These are phyloP conservation scores for Sarcophaga peregrina DNA, from an alignment of 1,140 invertebrate species.

Conservation along the genomic window DNA sequence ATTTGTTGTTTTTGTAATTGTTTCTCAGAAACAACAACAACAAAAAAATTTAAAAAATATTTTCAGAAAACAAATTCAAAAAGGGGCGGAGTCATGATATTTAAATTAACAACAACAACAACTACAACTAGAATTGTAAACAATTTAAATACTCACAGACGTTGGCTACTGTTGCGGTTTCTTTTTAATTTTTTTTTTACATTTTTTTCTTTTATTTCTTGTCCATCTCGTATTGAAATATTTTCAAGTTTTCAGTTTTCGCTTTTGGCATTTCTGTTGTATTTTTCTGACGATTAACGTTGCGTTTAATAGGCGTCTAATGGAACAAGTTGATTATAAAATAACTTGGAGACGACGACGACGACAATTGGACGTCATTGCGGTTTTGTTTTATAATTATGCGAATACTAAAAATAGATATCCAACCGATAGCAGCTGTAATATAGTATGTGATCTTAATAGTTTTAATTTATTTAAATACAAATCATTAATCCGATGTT, in stretches of 20 bases:
- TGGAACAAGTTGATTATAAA: constrained; percentile 8
- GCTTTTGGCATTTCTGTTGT: not conserved
- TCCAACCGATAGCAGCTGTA: too few relatives aligned
- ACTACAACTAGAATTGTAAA: not conserved
- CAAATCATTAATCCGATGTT: too few relatives aligned
- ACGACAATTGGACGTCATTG: too few relatives aligned
- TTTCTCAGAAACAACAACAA: too few relatives aligned
- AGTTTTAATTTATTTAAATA: too few relatives aligned
- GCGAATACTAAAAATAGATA: too few relatives aligned
- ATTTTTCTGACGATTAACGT: not conserved
- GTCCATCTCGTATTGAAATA: not conserved
- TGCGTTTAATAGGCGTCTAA: constrained; percentile 16
- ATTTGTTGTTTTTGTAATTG: too few relatives aligned
- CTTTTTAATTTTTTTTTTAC: too few relatives aligned
- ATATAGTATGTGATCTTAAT: too few relatives aligned
- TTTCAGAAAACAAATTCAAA: not conserved
- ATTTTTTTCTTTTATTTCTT: too few relatives aligned
- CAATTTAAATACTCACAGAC: constrained; percentile 9
- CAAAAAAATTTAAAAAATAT: not conserved
- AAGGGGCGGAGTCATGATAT: constrained; percentile 9
- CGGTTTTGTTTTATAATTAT: too few relatives aligned
- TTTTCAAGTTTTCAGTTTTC: not conserved
- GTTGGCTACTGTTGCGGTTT: constrained; percentile 10
- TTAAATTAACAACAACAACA: constrained; percentile 4
- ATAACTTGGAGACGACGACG: not conserved